A percentile compares a stretch with the other conserved stretches of the same genome.
Evolutionary conservation across 2,797 vertebrate species (phyloP).

Genomic region (Rhincodon typus): DNA sequence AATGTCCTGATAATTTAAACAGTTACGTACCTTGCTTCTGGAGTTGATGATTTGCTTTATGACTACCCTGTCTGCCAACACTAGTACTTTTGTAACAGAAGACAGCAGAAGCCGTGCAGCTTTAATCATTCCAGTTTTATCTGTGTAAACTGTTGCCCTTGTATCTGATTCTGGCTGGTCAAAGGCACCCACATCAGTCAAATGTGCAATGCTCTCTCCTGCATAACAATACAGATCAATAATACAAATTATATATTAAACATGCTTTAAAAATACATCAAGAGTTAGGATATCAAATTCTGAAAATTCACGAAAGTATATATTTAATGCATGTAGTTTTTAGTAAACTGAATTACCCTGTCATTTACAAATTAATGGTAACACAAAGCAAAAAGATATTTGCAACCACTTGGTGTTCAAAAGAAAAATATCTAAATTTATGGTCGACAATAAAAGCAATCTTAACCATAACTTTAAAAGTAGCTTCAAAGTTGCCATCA

Average conservation of each 20-base stretch:
- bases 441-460: background rate
- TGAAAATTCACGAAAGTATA: background rate
- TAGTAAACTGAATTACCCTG: background rate
- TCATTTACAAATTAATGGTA: background rate
- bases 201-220: slow-evolving; percentile 89
- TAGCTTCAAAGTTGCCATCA: background rate
- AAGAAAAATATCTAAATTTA: background rate
- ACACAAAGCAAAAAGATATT: background rate
- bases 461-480: background rate
- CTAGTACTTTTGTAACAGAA: slow-evolving; percentile 92
- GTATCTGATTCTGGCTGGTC: slow-evolving; percentile 65
- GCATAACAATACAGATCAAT: slow-evolving; percentile 38
- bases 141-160: slow-evolving; percentile 76
- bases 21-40: slow-evolving; percentile 82
- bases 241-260: slow-evolving; percentile 26
- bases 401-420: background rate
- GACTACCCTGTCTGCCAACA: slow-evolving; percentile 90
- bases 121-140: slow-evolving; percentile 86
- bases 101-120: slow-evolving; percentile 89
- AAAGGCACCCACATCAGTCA: slow-evolving; percentile 71
- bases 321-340: background rate
- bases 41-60: slow-evolving; percentile 96
- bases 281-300: background rate
- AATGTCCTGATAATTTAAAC: background rate
- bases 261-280: background rate